These are phyloP conservation scores for Gnatocerus cornutus DNA, from an alignment of 2,888 invertebrate genomes.

Conservation along the genomic window DNA sequence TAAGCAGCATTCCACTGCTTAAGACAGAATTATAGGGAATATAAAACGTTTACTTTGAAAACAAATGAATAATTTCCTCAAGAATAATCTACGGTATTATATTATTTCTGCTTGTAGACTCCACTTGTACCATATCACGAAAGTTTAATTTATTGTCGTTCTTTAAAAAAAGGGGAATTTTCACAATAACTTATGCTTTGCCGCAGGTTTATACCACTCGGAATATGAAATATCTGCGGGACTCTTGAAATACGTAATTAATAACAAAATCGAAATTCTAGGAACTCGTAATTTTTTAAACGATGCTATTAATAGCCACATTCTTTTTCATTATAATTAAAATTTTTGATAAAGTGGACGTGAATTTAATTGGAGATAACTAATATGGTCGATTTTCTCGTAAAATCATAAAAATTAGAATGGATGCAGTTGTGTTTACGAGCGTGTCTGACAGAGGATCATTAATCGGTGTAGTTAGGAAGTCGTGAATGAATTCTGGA, in stretches of 20 bases:
- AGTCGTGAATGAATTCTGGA: conserved; percentile 33
- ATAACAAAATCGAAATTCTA: neutral
- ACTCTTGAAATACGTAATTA: neutral
- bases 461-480: conserved; percentile 35
- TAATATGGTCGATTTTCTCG: too few species aligned
- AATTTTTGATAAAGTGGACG: neutral
- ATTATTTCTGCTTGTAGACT: conserved; percentile 30
- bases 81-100: conserved; percentile 38
- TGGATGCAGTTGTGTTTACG: conserved; percentile 7
- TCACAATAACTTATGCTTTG: too few species aligned
- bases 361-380: too few species aligned
- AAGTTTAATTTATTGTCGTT: neutral
- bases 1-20: conserved; percentile 54
- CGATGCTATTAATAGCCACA: conserved; percentile 2
- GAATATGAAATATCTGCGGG: too few species aligned
- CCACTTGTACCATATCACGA: conserved; percentile 3
- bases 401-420: too few species aligned
- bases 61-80: conserved; percentile 49
- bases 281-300: neutral
- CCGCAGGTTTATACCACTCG: too few species aligned
- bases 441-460: conserved; percentile 24
- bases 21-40: conserved; percentile 54
- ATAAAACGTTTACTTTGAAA: conserved; percentile 50
- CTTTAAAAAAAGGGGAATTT: too few species aligned
- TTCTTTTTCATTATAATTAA: conserved; percentile 1